Evolutionary conservation across 2,888 invertebrate species (phyloP).

Genomic region (Scaptomyza caliginosa): DNA sequence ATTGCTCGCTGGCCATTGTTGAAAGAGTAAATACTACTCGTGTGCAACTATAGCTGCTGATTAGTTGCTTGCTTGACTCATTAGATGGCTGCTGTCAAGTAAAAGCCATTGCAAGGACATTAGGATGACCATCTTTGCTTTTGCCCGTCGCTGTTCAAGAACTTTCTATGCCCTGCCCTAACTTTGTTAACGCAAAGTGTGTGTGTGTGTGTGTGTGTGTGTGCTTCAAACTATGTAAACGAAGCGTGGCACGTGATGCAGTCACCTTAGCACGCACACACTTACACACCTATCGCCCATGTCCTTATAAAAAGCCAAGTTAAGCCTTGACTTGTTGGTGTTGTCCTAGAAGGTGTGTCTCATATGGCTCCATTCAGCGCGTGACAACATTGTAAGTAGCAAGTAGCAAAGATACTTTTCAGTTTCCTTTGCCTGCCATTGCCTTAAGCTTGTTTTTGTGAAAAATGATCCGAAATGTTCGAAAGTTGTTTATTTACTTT

Average conservation of each 20-base stretch:
- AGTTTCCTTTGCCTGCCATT: neutral
- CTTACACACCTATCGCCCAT: neutral
- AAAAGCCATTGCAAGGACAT: neutral
- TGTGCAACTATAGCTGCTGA: constrained; percentile 19
- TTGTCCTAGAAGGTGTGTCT: constrained; percentile 9
- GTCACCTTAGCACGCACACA: constrained; percentile 22
- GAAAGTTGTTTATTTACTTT: neutral
- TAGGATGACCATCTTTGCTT: constrained; percentile 19
- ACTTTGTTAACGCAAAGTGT: neutral
- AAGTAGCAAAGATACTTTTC: neutral
- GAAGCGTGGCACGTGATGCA: constrained; percentile 63
- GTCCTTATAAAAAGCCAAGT: constrained; percentile 21
- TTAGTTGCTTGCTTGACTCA: constrained; percentile 38
- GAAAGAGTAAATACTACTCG: constrained; percentile 8
- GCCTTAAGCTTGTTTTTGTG: neutral
- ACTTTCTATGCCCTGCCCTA: neutral
- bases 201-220: neutral
- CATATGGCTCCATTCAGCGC: neutral
- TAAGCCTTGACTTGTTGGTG: constrained; percentile 27
- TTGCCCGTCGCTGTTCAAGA: neutral
- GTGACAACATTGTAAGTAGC: neutral
- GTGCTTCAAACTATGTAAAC: constrained; percentile 47
- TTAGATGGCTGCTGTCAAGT: constrained; percentile 13
- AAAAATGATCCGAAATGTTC: neutral
- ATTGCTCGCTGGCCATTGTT: constrained; percentile 28